phyloP scores from a whole-genome alignment of 1,140 invertebrate species.

The Neodiprion lecontei region DNA sequence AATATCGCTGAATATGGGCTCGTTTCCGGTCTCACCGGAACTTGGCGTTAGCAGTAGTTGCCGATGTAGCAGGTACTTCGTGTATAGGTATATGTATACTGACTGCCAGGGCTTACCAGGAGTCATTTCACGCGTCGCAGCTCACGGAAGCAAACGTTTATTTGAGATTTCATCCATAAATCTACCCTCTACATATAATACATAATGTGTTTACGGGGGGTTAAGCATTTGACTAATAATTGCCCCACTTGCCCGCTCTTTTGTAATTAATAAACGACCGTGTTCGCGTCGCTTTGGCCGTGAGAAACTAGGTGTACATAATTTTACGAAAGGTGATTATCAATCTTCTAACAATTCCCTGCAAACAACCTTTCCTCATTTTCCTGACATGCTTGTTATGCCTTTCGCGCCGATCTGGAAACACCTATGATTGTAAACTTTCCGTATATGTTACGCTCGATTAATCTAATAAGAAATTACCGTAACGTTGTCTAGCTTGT shows the following conservation, averaged over 20 bases:
- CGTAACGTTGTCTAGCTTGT: too few relatives aligned
- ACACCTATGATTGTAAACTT: too few relatives aligned
- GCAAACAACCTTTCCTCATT: too few relatives aligned
- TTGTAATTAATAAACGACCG: conserved; percentile 5
- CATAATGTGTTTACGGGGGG: conserved; percentile 8
- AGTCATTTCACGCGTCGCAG: conserved; percentile 49
- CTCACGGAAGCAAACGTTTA: conserved; percentile 49
- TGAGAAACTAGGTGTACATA: background rate
- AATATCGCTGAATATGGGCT: conserved; percentile 3
- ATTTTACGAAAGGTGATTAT: too few relatives aligned
- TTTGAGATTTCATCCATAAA: conserved; percentile 45
- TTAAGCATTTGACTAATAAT: conserved; percentile 10
- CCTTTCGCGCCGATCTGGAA: too few relatives aligned
- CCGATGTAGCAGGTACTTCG: background rate
- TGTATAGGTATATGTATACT: background rate
- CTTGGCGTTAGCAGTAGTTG: background rate
- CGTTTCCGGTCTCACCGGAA: background rate
- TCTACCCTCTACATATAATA: conserved; percentile 19
- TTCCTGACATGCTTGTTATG: too few relatives aligned
- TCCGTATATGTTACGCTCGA: too few relatives aligned
- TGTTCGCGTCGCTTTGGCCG: background rate
- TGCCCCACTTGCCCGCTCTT: background rate
- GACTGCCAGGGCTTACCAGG: conserved; percentile 32
- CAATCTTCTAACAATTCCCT: too few relatives aligned
- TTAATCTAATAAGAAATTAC: too few relatives aligned